Evolutionary conservation across 2,113 vertebrate genomes (phyloP), one percentile per base, ranked within the genome.

Genomic region (Recurvirostra avosetta): DNA sequence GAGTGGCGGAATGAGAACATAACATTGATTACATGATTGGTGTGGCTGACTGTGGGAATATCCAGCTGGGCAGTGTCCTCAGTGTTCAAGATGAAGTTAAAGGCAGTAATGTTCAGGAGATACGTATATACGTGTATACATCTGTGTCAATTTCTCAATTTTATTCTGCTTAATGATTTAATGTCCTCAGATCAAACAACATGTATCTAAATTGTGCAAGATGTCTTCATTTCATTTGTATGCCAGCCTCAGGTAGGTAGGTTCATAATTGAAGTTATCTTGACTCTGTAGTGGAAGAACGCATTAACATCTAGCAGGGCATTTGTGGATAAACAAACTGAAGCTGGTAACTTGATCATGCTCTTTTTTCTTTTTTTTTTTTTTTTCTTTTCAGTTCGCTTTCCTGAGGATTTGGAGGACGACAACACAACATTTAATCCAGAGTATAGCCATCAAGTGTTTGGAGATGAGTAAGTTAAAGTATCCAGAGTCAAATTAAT

Each of bases 391-490:
- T 92, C 81, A 99, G 99, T 99, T 95, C 99, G 99, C 71, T 99
- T 99, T 96, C 98, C 99, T 82, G 99, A 99, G 95, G 99, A 99
- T 96, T 94, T 99, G 96, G 99, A 99, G 29, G 99, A 99, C 95
- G 99, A 99, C 47, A 98, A 98, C 96, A 99, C 98, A 85, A 99
- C 99, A 1, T 99, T 99, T 95, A 99, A 99, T 96, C 99, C 99
- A 11, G 99, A 99, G 87, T 99, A 98, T 97, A 99, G 98, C 95
- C 99, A 99, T 97, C 99, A 99, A 59, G 97, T 99, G 16, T 99
- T 99, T 98, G 99, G 99, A 96, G 99, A 99, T n/a, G 99, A 99
- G 99, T 99, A 98, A 99, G 99, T 99, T 88, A 91, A 96, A 86
- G 49, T 86, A 80, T 88, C 8, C 8, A 43, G 59, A 73, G 15